Percentiles rank a stretch among this genome's conserved stretches.
Evolutionary conservation across 1,140 invertebrate species (phyloP).

Genomic region (Scylla paramamosain): DNA sequence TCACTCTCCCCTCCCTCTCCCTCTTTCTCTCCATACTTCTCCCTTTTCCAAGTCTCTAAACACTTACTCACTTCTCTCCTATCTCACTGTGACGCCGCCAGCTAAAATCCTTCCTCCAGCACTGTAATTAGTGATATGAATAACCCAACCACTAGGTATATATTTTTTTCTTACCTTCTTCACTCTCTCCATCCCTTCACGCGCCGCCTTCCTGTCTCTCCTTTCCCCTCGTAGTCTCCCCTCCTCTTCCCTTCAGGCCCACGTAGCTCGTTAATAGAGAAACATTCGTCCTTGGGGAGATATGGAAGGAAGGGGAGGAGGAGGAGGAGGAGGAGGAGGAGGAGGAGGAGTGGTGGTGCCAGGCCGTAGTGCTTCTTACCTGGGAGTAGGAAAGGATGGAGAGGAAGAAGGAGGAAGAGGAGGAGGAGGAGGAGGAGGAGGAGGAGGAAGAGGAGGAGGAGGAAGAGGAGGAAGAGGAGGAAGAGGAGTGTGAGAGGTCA

Average conservation of each 20-base stretch:
- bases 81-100: neutral
- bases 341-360: neutral
- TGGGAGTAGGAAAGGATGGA: neutral
- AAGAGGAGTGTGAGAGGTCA: neutral
- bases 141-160: neutral
- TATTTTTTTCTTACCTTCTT: neutral
- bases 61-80: neutral
- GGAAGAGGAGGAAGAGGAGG: neutral
- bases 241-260: slow-evolving; percentile 10
- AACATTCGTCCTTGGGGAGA: neutral
- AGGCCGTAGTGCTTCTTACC: too few species aligned
- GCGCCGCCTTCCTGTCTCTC: neutral
- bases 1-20: neutral
- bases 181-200: neutral
- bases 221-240: neutral
- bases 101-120: neutral
- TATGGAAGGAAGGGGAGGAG: neutral
- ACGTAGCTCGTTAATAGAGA: neutral
- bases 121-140: slow-evolving; percentile 16
- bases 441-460: neutral
- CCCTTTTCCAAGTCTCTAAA: neutral
- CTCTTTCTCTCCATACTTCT: neutral
- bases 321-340: neutral
- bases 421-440: neutral
- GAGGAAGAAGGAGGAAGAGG: too few species aligned